Evolutionary conservation across 2,888 invertebrate genomes (phyloP).

Genomic region (Sarcophaga carnaria): DNA sequence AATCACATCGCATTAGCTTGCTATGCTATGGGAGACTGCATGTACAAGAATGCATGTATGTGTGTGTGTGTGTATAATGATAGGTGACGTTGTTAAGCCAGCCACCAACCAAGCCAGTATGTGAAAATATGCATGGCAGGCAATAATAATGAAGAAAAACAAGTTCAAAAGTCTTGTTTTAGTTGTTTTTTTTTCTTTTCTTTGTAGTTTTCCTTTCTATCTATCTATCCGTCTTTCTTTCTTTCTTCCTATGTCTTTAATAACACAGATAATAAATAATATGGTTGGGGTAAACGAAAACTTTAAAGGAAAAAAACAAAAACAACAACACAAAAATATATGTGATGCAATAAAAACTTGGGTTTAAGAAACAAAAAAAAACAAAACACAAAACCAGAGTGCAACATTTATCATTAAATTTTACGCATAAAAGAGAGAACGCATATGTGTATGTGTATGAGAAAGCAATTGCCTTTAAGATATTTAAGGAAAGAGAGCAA

Average conservation of each 20-base stretch:
- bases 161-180: constrained; percentile 62
- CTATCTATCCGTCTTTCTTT: background rate
- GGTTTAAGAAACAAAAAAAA: background rate
- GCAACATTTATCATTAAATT: background rate
- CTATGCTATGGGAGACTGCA: too few relatives aligned
- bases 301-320: background rate
- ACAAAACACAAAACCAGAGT: too few relatives aligned
- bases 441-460: background rate
- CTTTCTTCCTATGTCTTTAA: background rate
- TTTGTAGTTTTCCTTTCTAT: background rate
- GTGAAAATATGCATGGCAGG: too few relatives aligned
- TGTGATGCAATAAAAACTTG: constrained; percentile 50
- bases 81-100: too few relatives aligned
- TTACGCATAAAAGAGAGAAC: constrained; percentile 54
- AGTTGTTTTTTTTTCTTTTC: background rate
- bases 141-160: constrained; percentile 23
- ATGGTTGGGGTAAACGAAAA: background rate
- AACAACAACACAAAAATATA: background rate
- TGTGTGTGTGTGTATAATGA: too few relatives aligned
- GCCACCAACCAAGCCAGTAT: too few relatives aligned
- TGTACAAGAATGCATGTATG: background rate
- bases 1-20: background rate
- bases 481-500: constrained; percentile 1
- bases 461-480: background rate
- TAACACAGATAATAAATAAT: background rate